Base-by-base conservation (phyloP, 2,797 vertebrate species). In the Tapera naevia region DNA sequence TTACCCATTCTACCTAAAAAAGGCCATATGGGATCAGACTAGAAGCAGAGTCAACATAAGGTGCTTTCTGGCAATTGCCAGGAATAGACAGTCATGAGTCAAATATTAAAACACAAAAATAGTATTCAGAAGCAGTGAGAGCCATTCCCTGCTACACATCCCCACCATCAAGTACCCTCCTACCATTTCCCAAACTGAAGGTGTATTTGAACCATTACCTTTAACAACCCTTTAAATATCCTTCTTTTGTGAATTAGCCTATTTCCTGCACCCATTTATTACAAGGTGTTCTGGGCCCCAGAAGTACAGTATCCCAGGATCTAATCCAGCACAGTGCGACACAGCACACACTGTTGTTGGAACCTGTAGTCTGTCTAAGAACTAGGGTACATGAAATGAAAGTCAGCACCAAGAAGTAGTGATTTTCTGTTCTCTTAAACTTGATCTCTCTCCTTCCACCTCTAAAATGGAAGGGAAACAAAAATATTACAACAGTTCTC, bases 21-120 rank as follows among this genome's bases (percentile, higher is more conserved):
- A 96, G 46, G 54, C 82, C 88, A 83, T 48, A 86, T 79, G 91
- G 72, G 79, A 86, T 72, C 69, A 74, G 79, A 60, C 66, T 41
- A 43, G 58, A 93, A 69, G 45, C 56, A 72, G 69, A 86, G 83
- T 10, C 39, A 83, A 62, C 27, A 14, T 54, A n/a, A 33, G 1
- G 0, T 17, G 80, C 70, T 75, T 84, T 69, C 60, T 83, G 76
- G 76, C 86, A 84, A 60, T 21, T 3, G 5, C 76, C 50, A 84
- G 62, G 30, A 92, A 62, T 19, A 86, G 62, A 51, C 24, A 69
- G 5, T 80, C 79, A 51, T 10, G 15, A 94, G 58, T 6, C 88
- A 62, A 91, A 35, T 24, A 79, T 23, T 60, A 62, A 91, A 86
- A 22, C 58, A 88, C 28, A 56, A 79, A 57, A 90, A 75, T 0